Evolutionary conservation across 2,888 invertebrate species (phyloP).

Genomic region (Clunio marinus): DNA sequence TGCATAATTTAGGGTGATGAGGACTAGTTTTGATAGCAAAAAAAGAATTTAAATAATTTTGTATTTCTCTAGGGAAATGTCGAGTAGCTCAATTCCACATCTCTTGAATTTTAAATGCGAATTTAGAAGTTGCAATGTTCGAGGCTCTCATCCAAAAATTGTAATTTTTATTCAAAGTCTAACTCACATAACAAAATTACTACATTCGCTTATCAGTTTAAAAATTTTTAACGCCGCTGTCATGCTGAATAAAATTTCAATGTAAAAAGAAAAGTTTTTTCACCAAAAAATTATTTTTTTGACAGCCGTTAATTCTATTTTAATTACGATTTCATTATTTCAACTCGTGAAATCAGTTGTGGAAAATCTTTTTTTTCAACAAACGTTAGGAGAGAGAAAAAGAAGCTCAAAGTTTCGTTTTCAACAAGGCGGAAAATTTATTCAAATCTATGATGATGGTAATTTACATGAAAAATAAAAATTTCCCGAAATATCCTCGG

Average conservation of each 20-base stretch:
- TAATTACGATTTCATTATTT: slow-evolving; percentile 31
- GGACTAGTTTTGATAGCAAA: neutral
- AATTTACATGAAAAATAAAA: slow-evolving; percentile 37
- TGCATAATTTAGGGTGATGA: slow-evolving; percentile 29
- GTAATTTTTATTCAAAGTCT: neutral
- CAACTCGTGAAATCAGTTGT: slow-evolving; percentile 20
- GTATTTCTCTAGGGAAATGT: neutral
- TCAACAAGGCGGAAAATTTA: slow-evolving; percentile 26
- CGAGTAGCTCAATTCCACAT: neutral
- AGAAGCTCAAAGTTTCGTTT: neutral
- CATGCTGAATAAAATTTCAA: neutral
- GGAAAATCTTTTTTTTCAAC: neutral
- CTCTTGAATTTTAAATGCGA: neutral
- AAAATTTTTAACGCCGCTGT: neutral
- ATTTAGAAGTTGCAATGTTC: too few relatives aligned
- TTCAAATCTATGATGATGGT: slow-evolving; percentile 38
- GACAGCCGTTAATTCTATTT: slow-evolving; percentile 31
- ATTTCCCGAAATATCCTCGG: slow-evolving; percentile 5
- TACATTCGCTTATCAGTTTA: neutral
- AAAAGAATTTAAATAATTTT: slow-evolving; percentile 12
- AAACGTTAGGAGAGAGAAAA: neutral
- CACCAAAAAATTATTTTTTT: neutral
- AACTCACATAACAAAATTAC: neutral
- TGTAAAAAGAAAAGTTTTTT: neutral
- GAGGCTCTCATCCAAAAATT: neutral